A percentile compares a stretch with the other conserved stretches of the same genome.
Evolutionary conservation across 2,888 invertebrate species (phyloP).

Genomic region (Gastracanthus pulcherrimus): DNA sequence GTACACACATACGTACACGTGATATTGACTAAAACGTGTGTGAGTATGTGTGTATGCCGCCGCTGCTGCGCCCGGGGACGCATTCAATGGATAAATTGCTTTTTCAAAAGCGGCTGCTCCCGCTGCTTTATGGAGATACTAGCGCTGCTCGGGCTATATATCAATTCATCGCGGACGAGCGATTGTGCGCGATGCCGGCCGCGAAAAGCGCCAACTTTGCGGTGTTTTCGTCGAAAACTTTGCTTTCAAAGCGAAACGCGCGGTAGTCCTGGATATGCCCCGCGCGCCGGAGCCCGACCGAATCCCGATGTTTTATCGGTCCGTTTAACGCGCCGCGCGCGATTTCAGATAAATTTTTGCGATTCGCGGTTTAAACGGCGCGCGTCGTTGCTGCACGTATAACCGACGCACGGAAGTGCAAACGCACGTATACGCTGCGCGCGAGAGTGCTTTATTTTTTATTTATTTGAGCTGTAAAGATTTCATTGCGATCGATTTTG

Average conservation of each 20-base stretch:
- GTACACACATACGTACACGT: not conserved
- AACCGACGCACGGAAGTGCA: not conserved
- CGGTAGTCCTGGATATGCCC: not conserved
- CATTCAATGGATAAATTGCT: conserved; percentile 44
- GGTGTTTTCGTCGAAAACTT: conserved; percentile 36
- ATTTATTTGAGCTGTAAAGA: not conserved
- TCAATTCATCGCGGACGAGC: conserved; percentile 34
- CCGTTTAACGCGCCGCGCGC: conserved; percentile 22
- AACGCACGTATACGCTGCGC: not conserved
- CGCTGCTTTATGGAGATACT: conserved; percentile 20
- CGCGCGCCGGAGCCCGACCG: not conserved
- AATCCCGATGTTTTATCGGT: conserved; percentile 26
- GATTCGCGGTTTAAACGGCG: not conserved
- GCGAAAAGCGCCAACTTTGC: conserved; percentile 31
- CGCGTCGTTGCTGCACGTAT: not conserved
- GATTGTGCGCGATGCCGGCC: not conserved
- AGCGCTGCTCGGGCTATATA: not conserved
- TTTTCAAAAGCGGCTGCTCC: conserved; percentile 1
- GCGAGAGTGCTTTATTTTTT: not conserved
- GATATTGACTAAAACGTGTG: not conserved
- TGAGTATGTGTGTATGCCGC: no score
- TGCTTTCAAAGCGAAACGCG: conserved; percentile 1
- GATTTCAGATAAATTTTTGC: conserved; percentile 17
- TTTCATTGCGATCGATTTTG: not conserved
- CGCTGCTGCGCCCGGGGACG: not conserved